These are phyloP conservation scores for Spinibarbus caldwelli DNA, from an alignment of 2,797 vertebrate species.

Conservation along the genomic window DNA sequence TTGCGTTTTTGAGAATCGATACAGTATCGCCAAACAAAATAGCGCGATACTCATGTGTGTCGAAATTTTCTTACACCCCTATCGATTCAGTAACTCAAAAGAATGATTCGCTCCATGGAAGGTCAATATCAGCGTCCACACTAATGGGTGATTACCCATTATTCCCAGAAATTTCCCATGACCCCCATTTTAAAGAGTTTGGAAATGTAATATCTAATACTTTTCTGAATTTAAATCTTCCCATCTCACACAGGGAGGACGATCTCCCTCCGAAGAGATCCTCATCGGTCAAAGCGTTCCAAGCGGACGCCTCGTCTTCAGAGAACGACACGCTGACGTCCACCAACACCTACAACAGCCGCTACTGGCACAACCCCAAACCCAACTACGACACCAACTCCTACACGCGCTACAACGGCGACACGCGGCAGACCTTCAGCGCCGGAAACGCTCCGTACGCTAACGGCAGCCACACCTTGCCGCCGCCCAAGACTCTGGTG, in stretches of 20 bases:
- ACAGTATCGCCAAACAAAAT: no score
- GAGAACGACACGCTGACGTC: constrained; percentile 97
- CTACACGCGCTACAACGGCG: constrained; percentile 88
- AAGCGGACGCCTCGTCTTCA: constrained; percentile 91
- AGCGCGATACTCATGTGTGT: no score
- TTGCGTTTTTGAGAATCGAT: no score
- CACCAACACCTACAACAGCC: constrained; percentile 96
- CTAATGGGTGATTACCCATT: no score
- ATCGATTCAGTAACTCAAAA: no score
- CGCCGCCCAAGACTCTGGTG: constrained; percentile 91
- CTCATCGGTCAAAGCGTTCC: constrained; percentile 89
- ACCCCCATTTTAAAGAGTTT: no score
- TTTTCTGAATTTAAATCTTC: neutral
- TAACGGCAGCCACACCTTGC: constrained; percentile 88
- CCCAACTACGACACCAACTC: constrained; percentile 86
- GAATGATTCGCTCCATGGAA: no score
- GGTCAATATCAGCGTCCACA: no score
- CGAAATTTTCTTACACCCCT: no score
- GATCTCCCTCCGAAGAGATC: constrained; percentile 93
- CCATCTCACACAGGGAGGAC: constrained; percentile 84
- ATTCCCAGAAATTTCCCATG: no score
- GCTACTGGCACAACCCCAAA: constrained; percentile 94
- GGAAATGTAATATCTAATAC: no score
- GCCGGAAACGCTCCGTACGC: constrained; percentile 74
- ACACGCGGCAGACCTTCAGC: constrained; percentile 86